phyloP scores from a whole-genome alignment of 2,888 invertebrate genomes.

The Protodeltote pygarga region DNA sequence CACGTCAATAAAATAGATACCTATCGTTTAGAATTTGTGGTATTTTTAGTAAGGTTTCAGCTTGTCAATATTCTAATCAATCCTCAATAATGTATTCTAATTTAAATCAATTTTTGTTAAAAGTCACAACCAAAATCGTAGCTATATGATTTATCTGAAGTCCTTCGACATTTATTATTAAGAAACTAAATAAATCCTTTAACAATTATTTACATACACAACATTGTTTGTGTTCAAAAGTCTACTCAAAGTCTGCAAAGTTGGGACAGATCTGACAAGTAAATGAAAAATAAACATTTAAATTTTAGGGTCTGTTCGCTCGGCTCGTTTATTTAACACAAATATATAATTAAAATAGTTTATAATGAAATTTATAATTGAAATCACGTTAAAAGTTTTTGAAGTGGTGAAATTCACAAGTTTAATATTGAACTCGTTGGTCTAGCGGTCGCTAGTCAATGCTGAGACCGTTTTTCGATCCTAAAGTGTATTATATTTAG shows the following conservation, averaged over 20 bases:
- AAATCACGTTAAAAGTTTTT: slow-evolving; percentile 17
- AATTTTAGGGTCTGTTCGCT: slow-evolving; percentile 15
- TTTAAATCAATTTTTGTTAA: neutral
- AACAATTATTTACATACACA: slow-evolving; percentile 49
- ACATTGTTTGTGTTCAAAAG: slow-evolving; percentile 52
- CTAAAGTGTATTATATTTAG: too few relatives aligned
- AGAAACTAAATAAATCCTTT: slow-evolving; percentile 44
- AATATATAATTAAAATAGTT: slow-evolving; percentile 36
- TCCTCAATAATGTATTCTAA: neutral
- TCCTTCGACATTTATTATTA: slow-evolving; percentile 18
- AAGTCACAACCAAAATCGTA: neutral
- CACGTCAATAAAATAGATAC: slow-evolving; percentile 48
- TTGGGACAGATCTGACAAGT: slow-evolving; percentile 40
- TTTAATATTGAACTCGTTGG: too few relatives aligned
- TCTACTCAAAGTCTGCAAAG: slow-evolving; percentile 48
- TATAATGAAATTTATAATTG: slow-evolving; percentile 21
- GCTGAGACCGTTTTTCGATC: neutral
- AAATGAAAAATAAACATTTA: slow-evolving; percentile 44
- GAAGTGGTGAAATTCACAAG: too few relatives aligned
- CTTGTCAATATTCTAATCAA: too few relatives aligned
- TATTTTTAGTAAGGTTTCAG: slow-evolving; percentile 21
- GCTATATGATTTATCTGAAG: neutral
- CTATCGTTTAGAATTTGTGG: slow-evolving; percentile 25
- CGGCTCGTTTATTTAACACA: slow-evolving; percentile 32
- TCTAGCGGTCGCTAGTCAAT: too few relatives aligned